Base-by-base conservation (phyloP, 2,797 vertebrate species). In the Otolemur crassicaudatus region DNA sequence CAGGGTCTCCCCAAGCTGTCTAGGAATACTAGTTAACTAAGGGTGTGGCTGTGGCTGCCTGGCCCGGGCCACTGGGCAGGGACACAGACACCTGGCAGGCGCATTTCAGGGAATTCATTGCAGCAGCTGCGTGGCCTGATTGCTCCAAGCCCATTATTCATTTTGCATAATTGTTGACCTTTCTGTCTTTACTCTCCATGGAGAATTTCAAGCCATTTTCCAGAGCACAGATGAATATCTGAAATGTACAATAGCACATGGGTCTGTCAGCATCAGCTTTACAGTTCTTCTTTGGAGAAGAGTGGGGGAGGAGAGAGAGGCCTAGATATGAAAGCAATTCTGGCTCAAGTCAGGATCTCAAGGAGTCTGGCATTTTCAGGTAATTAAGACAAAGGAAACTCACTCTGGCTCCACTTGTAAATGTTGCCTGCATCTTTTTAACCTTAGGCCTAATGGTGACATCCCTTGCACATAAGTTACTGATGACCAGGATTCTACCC, bases 131-230 rank as follows among this genome's bases (percentile, higher is more conserved):
- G 56, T 97, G 43, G 53, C 72, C 70, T 88, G 94, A 95, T 97
- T 98, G 95, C 84, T 98, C 95, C 91, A 97, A 98, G 94, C 72
- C 87, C 81, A 90, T 98, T 80, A 97, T 97, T 98, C 98, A 96
- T 98, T 98, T 98, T 98, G 96, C 96, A 95, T 98, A 98, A 98
- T 98, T 96, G 91, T 97, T 98, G 98, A 98, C 97, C 97, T 98
- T 98, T 98, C 94, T 97, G 73, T 84, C 87, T 97, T 46, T 89
- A 84, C 84, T 95, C 75, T 97, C 90, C 91, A 56, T 49, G 88
- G 96, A 97, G 95, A 94, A 97, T 97, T 97, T 96, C 87, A 97
- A 95, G 85, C 46, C 20, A 4, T 95, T 98, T 97, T 95, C 29
- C 63, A 73, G 91, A 94, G 46, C 90, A 82, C 58, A 98, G 93